Conservation (phyloP, 2,113 vertebrate genomes). For the Panthera uncia region DNA sequence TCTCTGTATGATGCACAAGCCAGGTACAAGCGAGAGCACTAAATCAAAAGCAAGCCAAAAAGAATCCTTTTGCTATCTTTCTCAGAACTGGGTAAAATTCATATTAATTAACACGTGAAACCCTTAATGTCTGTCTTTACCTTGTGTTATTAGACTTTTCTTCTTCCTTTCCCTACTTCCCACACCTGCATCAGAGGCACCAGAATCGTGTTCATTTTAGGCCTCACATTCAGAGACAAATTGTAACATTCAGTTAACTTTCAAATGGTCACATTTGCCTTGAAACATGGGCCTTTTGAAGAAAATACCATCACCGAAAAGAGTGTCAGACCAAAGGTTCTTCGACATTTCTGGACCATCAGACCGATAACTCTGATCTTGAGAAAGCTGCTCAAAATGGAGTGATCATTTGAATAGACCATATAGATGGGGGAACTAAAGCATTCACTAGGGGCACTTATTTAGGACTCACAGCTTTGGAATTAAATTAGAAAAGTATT, state of each 20-base stretch:
- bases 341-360: background rate
- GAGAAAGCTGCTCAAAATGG: background rate
- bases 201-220: background rate
- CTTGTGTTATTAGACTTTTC: background rate
- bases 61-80: background rate
- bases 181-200: background rate
- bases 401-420: background rate
- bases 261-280: background rate
- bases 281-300: background rate
- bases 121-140: background rate
- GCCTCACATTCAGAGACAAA: background rate
- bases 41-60: background rate
- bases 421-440: background rate
- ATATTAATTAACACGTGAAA: background rate
- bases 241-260: background rate
- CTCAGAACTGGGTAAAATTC: background rate
- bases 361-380: background rate
- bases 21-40: background rate
- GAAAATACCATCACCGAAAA: background rate
- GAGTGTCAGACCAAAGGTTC: background rate
- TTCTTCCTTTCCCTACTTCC: background rate
- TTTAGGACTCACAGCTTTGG: constrained; percentile 10
- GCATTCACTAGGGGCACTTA: background rate
- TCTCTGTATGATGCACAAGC: background rate
- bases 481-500: constrained; percentile 43